phyloP scores from a whole-genome alignment of 2,113 vertebrate species.

The Pungitius pungitius region DNA sequence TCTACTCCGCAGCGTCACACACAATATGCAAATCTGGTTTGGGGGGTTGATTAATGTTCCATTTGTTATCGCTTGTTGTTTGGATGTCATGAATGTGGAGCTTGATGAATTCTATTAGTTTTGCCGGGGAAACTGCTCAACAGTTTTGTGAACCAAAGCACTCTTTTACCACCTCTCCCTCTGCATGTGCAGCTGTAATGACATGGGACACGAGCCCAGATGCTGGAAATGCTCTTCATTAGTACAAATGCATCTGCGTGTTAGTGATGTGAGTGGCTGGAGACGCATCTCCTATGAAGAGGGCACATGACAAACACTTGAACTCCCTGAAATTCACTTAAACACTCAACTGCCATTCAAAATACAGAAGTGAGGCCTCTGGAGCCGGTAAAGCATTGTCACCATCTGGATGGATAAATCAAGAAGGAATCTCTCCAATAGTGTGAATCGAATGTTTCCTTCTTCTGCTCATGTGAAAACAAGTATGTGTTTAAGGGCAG shows the following conservation, averaged over 20 bases:
- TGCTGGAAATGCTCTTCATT: slow-evolving; percentile 12
- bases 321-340: not conserved
- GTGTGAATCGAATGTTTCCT: not conserved
- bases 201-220: slow-evolving; percentile 5
- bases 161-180: no score
- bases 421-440: not conserved
- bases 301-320: not conserved
- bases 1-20: not conserved
- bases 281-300: not conserved
- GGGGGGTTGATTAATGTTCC: slow-evolving; percentile 3
- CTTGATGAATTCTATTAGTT: slow-evolving; percentile 1
- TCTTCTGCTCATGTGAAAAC: not conserved
- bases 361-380: not conserved
- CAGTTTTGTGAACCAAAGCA: not conserved
- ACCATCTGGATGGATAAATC: not conserved
- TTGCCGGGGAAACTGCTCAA: not conserved
- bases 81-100: slow-evolving; percentile 1
- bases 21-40: not conserved
- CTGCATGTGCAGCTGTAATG: not conserved
- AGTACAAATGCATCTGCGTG: slow-evolving; percentile 33
- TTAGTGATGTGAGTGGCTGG: not conserved
- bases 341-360: not conserved
- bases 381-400: not conserved
- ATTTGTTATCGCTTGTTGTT: slow-evolving; percentile 5
- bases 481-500: no score